These are phyloP conservation scores for Ochotona princeps DNA, from an alignment of 2,113 vertebrate genomes.

Conservation along the genomic window DNA sequence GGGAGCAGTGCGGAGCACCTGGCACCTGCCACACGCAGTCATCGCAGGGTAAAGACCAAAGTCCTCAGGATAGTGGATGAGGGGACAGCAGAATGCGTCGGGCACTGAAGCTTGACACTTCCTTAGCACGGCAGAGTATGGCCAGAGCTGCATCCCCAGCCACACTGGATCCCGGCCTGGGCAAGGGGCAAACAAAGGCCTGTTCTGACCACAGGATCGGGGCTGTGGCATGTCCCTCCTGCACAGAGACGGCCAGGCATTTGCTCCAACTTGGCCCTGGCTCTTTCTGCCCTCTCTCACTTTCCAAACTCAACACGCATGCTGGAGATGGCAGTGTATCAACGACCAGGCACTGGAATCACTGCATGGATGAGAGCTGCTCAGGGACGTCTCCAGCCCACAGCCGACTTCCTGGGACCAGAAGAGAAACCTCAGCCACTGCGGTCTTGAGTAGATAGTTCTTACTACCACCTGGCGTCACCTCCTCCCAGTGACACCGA, in stretches of 20 bases:
- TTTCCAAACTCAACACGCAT: neutral
- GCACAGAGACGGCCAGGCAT: accelerated
- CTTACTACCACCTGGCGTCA: neutral
- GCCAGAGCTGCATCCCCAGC: accelerated
- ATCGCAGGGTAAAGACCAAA: neutral
- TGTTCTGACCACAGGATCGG: neutral
- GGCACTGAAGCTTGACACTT: no score
- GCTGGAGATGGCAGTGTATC: accelerated
- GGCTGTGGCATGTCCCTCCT: accelerated
- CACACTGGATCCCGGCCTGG: no score
- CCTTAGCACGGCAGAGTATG: no score
- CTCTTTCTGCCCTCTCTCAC: neutral
- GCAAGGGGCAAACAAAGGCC: no score
- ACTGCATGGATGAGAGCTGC: accelerated
- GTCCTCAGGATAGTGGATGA: no score
- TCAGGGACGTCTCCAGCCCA: neutral
- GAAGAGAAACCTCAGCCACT: neutral
- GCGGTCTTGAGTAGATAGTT: neutral
- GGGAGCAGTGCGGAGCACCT: no score
- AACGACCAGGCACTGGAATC: neutral
- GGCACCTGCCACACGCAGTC: neutral
- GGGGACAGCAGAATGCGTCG: no score
- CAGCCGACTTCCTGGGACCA: neutral
- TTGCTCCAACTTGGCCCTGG: neutral
- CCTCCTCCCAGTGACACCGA: no score